Evolutionary conservation across 2,888 invertebrate genomes (phyloP), one percentile per base, ranked within the genome.

Genomic region (Agrilus cyanescens): DNA sequence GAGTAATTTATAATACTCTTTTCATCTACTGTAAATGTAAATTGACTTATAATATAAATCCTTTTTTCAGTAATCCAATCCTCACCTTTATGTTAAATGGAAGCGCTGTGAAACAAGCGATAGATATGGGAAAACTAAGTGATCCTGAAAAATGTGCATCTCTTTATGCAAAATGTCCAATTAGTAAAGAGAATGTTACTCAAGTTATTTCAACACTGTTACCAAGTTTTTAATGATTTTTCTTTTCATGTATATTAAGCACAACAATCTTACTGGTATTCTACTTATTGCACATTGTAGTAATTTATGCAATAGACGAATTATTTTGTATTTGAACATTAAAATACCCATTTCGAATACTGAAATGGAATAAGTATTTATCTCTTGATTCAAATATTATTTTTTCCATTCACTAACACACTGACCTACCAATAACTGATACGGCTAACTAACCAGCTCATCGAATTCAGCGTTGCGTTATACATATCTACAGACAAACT

Each of bases 1-100:
- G n/a, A n/a, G n/a, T n/a, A n/a, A n/a, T n/a, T n/a, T n/a, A n/a
- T n/a, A n/a, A n/a, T n/a, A n/a, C n/a, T n/a, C n/a, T n/a, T n/a
- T n/a, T n/a, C n/a, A n/a, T n/a, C n/a, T n/a, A n/a, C n/a, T n/a
- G n/a, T n/a, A n/a, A n/a, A n/a, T n/a, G n/a, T n/a, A n/a, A n/a
- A n/a, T n/a, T n/a, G n/a, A n/a, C n/a, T n/a, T n/a, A 33, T 7
- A 33, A 3, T 33, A 8, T 2, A 2, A 12, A 1, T 14, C 37
- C 14, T 51, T 50, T 43, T 70, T 71, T 37, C 65, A 84, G 84
- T 48, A 83, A 82, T 54, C 72, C 80, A 0, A 58, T 84, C 16
- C 73, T 84, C 12, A 74, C 76, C 7, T 80, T 80, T 40, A 72
- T 83, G 68, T 56, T 83, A 38, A 82, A 82, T 53, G 84, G 84